Evolutionary conservation across 1,140 invertebrate species (phyloP).

Genomic region (Drosophila fuyamai): DNA sequence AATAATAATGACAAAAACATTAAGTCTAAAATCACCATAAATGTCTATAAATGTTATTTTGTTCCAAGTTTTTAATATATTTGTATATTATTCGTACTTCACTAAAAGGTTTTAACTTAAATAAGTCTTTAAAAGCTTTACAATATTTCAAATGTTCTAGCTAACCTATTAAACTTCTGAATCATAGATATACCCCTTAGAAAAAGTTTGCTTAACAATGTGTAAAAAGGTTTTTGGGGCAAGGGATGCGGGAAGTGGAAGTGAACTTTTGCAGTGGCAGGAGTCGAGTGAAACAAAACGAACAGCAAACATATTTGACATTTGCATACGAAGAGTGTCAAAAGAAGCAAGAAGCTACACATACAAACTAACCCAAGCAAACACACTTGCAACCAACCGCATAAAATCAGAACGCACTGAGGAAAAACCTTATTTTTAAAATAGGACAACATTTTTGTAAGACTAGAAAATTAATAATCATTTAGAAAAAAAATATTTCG

Average conservation of each 20-base stretch:
- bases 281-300: constrained; percentile 40
- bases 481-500: too few relatives aligned
- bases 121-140: too few relatives aligned
- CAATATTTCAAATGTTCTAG: too few relatives aligned
- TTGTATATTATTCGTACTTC: too few relatives aligned
- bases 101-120: too few relatives aligned
- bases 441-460: too few relatives aligned
- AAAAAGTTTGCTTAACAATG: constrained; percentile 74
- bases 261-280: constrained; percentile 13
- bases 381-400: constrained; percentile 12
- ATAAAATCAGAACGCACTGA: not conserved
- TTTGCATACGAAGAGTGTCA: constrained; percentile 80
- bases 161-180: not conserved
- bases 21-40: too few relatives aligned
- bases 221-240: constrained; percentile 59
- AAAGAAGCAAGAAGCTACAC: constrained; percentile 61
- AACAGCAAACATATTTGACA: constrained; percentile 77
- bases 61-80: too few relatives aligned
- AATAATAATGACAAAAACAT: too few relatives aligned
- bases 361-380: constrained; percentile 44
- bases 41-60: too few relatives aligned
- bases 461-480: too few relatives aligned
- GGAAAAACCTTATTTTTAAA: not conserved
- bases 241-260: constrained; percentile 17
- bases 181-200: constrained; percentile 5